Conservation (phyloP, 2,888 invertebrate genomes). For the Leucozona laternaria region DNA sequence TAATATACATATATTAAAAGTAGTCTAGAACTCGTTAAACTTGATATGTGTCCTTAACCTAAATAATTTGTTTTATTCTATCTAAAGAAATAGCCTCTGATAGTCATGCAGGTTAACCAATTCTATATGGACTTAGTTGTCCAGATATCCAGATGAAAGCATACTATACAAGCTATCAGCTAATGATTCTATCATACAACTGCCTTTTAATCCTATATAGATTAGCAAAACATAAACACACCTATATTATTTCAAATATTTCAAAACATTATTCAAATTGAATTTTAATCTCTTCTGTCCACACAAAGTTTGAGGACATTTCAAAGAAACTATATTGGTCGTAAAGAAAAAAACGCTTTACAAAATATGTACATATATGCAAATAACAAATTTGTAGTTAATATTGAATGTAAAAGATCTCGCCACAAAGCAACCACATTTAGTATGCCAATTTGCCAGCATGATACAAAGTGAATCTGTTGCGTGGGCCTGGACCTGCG, state of each 20-base stretch:
- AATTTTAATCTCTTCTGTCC: background rate
- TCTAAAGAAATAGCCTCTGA: no score
- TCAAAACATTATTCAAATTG: background rate
- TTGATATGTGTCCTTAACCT: no score
- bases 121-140: no score
- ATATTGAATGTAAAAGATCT: background rate
- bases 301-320: background rate
- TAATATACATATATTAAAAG: no score
- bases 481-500: conserved; percentile 41
- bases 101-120: no score
- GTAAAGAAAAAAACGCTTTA: background rate
- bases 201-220: no score
- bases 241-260: background rate
- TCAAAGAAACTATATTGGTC: background rate
- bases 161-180: no score
- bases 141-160: no score
- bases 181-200: no score
- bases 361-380: background rate
- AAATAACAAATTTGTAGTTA: background rate
- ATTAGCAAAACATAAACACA: no score
- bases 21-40: no score
- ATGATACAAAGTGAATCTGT: conserved; percentile 19
- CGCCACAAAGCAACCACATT: conserved; percentile 23
- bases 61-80: no score
- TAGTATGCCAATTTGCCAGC: conserved; percentile 32